A percentile compares a stretch with the other conserved stretches of the same genome.
These are phyloP conservation scores for Trissolcus brochymenae DNA, from an alignment of 2,888 invertebrate genomes.

Conservation along the genomic window DNA sequence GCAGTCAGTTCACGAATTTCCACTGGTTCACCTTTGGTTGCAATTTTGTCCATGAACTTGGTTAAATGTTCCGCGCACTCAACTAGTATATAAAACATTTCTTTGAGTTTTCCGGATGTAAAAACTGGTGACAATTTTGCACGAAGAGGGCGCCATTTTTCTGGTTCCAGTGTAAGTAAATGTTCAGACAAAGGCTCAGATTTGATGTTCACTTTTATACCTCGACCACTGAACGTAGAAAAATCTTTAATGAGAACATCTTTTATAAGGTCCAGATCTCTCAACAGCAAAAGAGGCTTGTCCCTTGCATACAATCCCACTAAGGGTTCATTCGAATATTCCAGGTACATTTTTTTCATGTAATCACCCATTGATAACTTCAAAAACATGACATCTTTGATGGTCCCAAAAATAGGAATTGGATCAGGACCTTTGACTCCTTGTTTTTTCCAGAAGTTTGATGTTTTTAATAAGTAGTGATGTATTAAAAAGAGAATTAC, in stretches of 20 bases:
- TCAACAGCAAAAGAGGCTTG: slow-evolving; percentile 71
- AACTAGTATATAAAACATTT: slow-evolving; percentile 76
- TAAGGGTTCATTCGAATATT: slow-evolving; percentile 56
- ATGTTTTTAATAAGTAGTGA: slow-evolving; percentile 70
- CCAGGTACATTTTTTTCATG: slow-evolving; percentile 69
- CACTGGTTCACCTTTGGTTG: slow-evolving; percentile 53
- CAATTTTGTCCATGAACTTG: slow-evolving; percentile 71
- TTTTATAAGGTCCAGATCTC: slow-evolving; percentile 71
- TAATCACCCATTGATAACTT: slow-evolving; percentile 70
- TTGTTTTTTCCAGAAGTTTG: slow-evolving; percentile 74
- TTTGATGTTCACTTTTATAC: slow-evolving; percentile 64
- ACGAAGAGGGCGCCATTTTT: slow-evolving; percentile 77
- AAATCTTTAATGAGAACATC: slow-evolving; percentile 76
- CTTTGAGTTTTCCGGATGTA: slow-evolving; percentile 77
- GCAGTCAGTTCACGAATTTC: slow-evolving; percentile 68
- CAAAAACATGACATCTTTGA: slow-evolving; percentile 69
- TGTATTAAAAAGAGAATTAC: slow-evolving; percentile 60
- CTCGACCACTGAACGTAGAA: slow-evolving; percentile 54
- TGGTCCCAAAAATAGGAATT: slow-evolving; percentile 74
- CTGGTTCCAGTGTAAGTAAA: slow-evolving; percentile 74
- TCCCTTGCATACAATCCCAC: slow-evolving; percentile 74
- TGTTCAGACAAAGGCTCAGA: slow-evolving; percentile 76
- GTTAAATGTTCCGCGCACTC: slow-evolving; percentile 74
- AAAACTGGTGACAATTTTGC: slow-evolving; percentile 77
- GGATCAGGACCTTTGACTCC: slow-evolving; percentile 73